These are phyloP conservation scores for Oscheius sp. DNA, from an alignment of 2,888 invertebrate genomes.

Conservation along the genomic window DNA sequence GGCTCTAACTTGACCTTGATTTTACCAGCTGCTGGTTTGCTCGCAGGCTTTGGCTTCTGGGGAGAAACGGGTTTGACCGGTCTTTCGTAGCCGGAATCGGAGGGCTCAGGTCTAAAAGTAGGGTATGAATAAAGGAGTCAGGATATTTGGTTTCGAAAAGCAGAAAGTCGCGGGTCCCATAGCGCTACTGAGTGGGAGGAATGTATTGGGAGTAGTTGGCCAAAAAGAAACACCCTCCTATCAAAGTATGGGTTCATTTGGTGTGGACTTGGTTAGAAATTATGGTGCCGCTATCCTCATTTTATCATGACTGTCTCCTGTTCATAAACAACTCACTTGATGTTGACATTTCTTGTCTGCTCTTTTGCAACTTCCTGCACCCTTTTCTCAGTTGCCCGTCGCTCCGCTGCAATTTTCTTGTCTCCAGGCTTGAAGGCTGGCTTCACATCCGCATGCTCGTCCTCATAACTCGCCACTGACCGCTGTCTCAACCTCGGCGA, in stretches of 20 bases:
- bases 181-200: no score
- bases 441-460: conserved; percentile 25
- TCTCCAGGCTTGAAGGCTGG: conserved; percentile 1
- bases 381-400: background rate
- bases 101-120: background rate
- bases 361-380: background rate
- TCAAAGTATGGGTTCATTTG: no score
- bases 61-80: conserved; percentile 6
- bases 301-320: no score
- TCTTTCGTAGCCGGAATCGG: background rate
- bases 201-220: no score
- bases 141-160: no score
- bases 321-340: no score
- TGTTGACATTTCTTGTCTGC: no score
- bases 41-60: background rate
- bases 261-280: no score
- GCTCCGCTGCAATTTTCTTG: background rate
- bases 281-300: no score
- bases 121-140: background rate
- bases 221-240: no score
- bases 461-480: conserved; percentile 3
- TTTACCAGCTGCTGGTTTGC: background rate
- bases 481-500: conserved; percentile 11
- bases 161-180: no score
- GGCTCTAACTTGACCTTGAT: background rate